These are phyloP conservation scores for Drosophila formosana DNA, from an alignment of 2,888 invertebrate species.

Conservation along the genomic window DNA sequence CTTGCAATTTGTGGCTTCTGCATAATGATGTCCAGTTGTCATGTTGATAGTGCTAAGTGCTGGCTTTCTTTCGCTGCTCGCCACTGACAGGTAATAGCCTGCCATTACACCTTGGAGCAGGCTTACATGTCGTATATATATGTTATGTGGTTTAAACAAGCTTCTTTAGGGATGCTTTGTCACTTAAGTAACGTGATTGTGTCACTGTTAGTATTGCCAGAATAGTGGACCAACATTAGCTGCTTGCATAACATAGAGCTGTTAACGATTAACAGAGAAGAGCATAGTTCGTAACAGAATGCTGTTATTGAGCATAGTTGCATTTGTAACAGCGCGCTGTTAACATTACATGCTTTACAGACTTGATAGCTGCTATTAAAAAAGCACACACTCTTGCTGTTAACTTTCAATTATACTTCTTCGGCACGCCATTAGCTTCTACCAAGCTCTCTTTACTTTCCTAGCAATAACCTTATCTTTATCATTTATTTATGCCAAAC, in stretches of 20 bases:
- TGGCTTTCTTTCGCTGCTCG: background rate
- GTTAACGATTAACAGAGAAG: too few species aligned
- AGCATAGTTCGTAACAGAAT: too few species aligned
- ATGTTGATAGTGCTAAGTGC: slow-evolving; percentile 26
- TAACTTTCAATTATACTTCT: background rate
- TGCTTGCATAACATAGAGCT: background rate
- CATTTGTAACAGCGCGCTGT: background rate
- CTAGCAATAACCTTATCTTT: background rate
- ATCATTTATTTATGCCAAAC: too few species aligned
- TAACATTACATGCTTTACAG: too few species aligned
- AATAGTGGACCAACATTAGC: background rate
- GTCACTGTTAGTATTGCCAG: background rate
- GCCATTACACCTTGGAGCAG: slow-evolving; percentile 2
- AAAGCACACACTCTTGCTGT: background rate
- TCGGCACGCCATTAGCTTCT: background rate
- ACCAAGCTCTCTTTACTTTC: too few species aligned
- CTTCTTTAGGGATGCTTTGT: background rate
- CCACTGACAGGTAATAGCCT: slow-evolving; percentile 10
- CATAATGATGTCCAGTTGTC: slow-evolving; percentile 22
- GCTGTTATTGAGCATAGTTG: too few species aligned
- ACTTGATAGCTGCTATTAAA: background rate
- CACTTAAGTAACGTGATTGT: background rate
- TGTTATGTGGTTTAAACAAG: background rate
- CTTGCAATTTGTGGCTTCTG: slow-evolving; percentile 35
- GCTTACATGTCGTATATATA: background rate